Evolutionary conservation across 2,113 vertebrate genomes (phyloP), one percentile per base, ranked within the genome.

Genomic region (Sardina pilchardus): DNA sequence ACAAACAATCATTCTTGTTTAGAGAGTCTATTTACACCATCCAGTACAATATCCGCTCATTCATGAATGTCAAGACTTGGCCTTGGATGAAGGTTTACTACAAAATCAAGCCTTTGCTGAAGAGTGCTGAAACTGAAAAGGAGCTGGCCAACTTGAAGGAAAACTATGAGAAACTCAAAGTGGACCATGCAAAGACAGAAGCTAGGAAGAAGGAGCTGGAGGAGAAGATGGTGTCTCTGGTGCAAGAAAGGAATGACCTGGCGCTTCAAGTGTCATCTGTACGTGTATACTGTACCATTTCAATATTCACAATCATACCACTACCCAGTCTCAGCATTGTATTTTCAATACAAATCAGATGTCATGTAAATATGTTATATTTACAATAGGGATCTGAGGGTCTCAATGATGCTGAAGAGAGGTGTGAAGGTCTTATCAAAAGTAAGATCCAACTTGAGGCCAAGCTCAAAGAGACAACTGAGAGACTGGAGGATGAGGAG

Each of bases 401-500:
- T 91, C 90, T 91, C n/a, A 86, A 85, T 36, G 90, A 91, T 91
- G 90, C 90, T 84, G 90, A 91, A 42, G 90, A 90, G 78, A 89
- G 90, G n/a, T 90, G 90, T 88, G 90, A 89, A 71, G 90, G 90
- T 83, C 83, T 89, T 42, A 90, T 90, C 47, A 90, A 90, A 82
- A 90, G 87, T 86, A 89, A 90, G 86, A 90, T 90, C 56, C 90
- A 90, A 59, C 87, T 89, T 81, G 90, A 90, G 83, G 88, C 90
- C 82, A 90, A 87, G 86, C 87, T 90, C 83, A 90, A 90, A 36
- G 90, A 90, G 85, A 87, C 88, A 42, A 86, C 83, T 82, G 95
- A 96, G 82, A 93, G 95, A 82, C 90, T 94, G 0, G 95, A 96
- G 86, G 95, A 96, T 83, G 95, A 96, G 44, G 95, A 96, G 45